phyloP scores from a whole-genome alignment of 2,888 invertebrate species.

The Zaprionus obscuricornis region DNA sequence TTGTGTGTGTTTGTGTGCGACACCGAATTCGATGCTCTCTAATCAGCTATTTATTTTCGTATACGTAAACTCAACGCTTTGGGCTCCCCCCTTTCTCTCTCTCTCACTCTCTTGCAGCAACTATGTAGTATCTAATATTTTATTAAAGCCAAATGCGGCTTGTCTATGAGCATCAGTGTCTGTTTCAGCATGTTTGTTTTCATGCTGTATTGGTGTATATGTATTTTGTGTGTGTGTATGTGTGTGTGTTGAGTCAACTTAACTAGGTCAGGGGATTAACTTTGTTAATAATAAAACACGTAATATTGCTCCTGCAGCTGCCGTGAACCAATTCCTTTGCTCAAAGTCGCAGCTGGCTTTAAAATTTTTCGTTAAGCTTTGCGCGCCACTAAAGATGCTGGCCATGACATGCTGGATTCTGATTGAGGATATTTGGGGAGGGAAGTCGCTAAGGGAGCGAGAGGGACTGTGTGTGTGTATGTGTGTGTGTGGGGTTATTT shows the following conservation, averaged over 20 bases:
- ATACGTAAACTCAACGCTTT: too few species aligned
- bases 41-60: slow-evolving; percentile 54
- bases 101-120: too few species aligned
- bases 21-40: slow-evolving; percentile 39
- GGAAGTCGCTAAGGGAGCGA: neutral
- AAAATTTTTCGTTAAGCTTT: slow-evolving; percentile 52
- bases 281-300: slow-evolving; percentile 72
- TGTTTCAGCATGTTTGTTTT: slow-evolving; percentile 8
- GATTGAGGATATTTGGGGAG: neutral
- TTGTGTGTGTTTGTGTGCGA: slow-evolving; percentile 1
- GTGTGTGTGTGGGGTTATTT: slow-evolving; percentile 17
- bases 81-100: too few species aligned
- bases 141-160: slow-evolving; percentile 50
- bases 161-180: slow-evolving; percentile 33
- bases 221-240: slow-evolving; percentile 2
- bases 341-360: slow-evolving; percentile 56
- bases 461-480: neutral
- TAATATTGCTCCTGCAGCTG: slow-evolving; percentile 60
- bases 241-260: slow-evolving; percentile 35
- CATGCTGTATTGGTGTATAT: neutral
- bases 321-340: slow-evolving; percentile 44
- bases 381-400: slow-evolving; percentile 21
- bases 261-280: slow-evolving; percentile 73
- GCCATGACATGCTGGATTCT: too few species aligned
- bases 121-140: slow-evolving; percentile 57